Evolutionary conservation across 2,888 invertebrate genomes (phyloP).

Genomic region (Lasioglossum figueresi): DNA sequence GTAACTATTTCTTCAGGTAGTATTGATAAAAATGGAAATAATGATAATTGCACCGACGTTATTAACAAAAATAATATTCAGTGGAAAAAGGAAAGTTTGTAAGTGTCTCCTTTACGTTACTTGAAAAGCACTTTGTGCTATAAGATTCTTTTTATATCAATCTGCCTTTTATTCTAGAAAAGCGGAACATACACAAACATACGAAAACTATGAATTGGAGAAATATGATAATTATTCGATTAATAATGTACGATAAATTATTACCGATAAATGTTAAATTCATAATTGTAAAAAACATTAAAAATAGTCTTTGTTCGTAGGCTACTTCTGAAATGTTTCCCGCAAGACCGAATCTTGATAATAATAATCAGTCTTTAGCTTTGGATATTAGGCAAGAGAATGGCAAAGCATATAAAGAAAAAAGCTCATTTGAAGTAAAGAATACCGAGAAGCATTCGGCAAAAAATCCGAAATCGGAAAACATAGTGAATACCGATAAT

Average conservation of each 20-base stretch:
- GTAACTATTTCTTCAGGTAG: constrained; percentile 39
- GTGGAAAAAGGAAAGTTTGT: constrained; percentile 67
- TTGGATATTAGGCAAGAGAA: constrained; percentile 32
- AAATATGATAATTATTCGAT: constrained; percentile 32
- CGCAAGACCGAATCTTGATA: constrained; percentile 20
- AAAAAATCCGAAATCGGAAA: constrained; percentile 36
- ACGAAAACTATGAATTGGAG: constrained; percentile 61
- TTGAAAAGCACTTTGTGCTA: background rate
- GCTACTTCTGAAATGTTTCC: constrained; percentile 27
- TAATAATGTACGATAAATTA: constrained; percentile 53
- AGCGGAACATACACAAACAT: constrained; percentile 40
- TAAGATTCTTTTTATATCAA: background rate
- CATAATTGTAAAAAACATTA: background rate
- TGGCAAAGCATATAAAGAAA: constrained; percentile 36
- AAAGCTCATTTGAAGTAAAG: constrained; percentile 23
- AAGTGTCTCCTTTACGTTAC: constrained; percentile 15
- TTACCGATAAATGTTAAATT: background rate
- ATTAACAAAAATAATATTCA: constrained; percentile 66
- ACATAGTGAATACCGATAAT: constrained; percentile 22
- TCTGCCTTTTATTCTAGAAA: constrained; percentile 55
- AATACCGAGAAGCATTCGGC: constrained; percentile 23
- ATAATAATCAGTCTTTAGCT: constrained; percentile 29
- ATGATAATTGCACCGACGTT: constrained; percentile 63
- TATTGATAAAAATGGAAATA: constrained; percentile 56
- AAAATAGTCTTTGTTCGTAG: constrained; percentile 26